Conservation (phyloP, 1,140 invertebrate genomes). For the Orius laevigatus region DNA sequence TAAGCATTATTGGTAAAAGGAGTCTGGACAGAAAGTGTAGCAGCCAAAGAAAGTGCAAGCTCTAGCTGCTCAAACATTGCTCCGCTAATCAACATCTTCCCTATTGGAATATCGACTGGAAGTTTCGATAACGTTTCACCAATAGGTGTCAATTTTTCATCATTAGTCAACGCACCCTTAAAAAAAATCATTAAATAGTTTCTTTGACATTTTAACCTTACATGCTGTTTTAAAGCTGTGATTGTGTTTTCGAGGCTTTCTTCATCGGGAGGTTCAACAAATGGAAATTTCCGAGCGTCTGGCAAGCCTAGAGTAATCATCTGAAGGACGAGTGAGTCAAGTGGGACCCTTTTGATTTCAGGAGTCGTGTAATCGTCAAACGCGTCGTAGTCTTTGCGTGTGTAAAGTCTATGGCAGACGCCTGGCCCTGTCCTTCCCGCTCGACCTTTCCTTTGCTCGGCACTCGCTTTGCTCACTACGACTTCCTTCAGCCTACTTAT, state of each 20-base stretch:
- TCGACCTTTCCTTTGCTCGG: constrained; percentile 90
- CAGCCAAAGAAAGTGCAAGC: constrained; percentile 78
- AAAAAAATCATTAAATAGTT: constrained; percentile 16
- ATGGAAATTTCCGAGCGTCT: constrained; percentile 84
- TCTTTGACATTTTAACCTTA: constrained; percentile 27
- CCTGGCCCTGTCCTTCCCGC: constrained; percentile 56
- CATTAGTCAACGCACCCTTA: constrained; percentile 62
- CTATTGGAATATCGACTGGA: constrained; percentile 87
- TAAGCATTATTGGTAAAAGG: constrained; percentile 84
- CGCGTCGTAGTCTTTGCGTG: constrained; percentile 64
- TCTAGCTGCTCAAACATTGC: constrained; percentile 82
- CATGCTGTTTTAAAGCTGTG: constrained; percentile 71
- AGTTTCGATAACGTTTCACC: constrained; percentile 75
- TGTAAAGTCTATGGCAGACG: constrained; percentile 64
- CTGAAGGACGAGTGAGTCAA: constrained; percentile 82
- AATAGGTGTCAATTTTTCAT: constrained; percentile 76
- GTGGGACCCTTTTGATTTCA: constrained; percentile 78
- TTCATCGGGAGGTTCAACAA: constrained; percentile 73
- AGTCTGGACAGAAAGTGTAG: constrained; percentile 81
- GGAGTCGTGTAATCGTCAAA: constrained; percentile 69
- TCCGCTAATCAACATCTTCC: constrained; percentile 91
- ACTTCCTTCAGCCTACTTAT: constrained; percentile 84
- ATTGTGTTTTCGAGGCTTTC: constrained; percentile 78
- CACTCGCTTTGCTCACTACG: constrained; percentile 93
- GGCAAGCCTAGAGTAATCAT: constrained; percentile 91